Percentiles rank a stretch among this genome's conserved stretches.
phyloP scores from a whole-genome alignment of 2,113 vertebrate genomes.

The Meriones unguiculatus region DNA sequence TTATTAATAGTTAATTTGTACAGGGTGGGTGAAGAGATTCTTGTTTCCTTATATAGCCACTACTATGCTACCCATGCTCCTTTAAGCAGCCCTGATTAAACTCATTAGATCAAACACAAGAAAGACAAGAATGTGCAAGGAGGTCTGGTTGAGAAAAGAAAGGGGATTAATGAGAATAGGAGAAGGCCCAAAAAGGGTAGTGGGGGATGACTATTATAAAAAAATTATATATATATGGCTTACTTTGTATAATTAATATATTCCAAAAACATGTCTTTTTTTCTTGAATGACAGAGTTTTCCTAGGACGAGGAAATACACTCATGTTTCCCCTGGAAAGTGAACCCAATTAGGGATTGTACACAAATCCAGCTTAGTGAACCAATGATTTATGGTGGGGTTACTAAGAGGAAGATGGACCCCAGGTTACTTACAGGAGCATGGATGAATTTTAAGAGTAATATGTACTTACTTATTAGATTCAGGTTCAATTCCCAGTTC shows the following conservation, averaged over 20 bases:
- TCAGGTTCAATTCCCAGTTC: background rate
- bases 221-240: background rate
- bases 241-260: background rate
- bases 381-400: background rate
- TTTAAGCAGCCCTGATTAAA: background rate
- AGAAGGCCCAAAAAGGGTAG: background rate
- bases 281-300: background rate
- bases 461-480: background rate
- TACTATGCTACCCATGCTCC: background rate
- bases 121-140: background rate
- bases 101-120: background rate
- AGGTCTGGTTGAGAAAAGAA: background rate
- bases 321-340: background rate
- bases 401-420: background rate
- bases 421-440: background rate
- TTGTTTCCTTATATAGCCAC: background rate
- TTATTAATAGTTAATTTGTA: too few species aligned
- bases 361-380: background rate
- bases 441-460: background rate
- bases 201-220: background rate
- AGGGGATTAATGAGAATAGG: background rate
- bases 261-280: background rate
- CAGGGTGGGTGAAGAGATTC: background rate
- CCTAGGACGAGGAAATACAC: background rate
- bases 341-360: background rate